Evolutionary conservation across 2,888 invertebrate species (phyloP), one percentile per base, ranked within the genome.

Genomic region (Oscheius sp.): DNA sequence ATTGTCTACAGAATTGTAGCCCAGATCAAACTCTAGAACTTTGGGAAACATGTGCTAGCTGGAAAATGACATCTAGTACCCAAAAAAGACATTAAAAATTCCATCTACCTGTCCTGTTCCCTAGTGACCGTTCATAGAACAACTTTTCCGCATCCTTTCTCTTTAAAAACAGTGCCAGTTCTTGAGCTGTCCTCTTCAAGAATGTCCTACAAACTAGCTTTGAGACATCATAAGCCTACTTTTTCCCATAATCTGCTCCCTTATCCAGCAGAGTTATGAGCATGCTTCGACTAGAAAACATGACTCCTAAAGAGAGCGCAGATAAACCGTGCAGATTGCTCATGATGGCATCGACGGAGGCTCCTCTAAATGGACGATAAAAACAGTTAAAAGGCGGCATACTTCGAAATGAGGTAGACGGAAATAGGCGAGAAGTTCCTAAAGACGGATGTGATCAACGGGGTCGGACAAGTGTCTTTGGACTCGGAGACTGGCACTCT

Each of bases 361-460:
- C 76, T 11, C 77, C 79, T 35, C 76, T 70, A 29, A 48, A 72
- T 66, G 9, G 1, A 50, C 2, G 37, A 60, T 2, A 75, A 51
- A 3, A 42, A 42, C 4, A 42, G n/a, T 33, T 13, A 13, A 33
- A n/a, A 7, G 1, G 11, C 47, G 13, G 9, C 55, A 1, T 29
- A 70, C 74, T 70, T 70, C 71, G 68, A 68, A 7, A 71, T 77
- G 50, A 82, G 71, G 60, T 77, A 82, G 9, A 74, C 78, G 55
- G 79, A 83, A 42, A 84, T 83, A 13, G 81, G 77, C 0, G 84
- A 76, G 7, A 76, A 78, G 32, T 79, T 80, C 53, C 78, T 72
- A 59, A 77, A 83, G 11, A 84, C 83, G 9, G 86, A 85, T 9
- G 83, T 84, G 59, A 86, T 85, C n/a, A 86, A 72, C 1, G 86